phyloP scores from a whole-genome alignment of 1,140 invertebrate genomes.

The Battus philenor region DNA sequence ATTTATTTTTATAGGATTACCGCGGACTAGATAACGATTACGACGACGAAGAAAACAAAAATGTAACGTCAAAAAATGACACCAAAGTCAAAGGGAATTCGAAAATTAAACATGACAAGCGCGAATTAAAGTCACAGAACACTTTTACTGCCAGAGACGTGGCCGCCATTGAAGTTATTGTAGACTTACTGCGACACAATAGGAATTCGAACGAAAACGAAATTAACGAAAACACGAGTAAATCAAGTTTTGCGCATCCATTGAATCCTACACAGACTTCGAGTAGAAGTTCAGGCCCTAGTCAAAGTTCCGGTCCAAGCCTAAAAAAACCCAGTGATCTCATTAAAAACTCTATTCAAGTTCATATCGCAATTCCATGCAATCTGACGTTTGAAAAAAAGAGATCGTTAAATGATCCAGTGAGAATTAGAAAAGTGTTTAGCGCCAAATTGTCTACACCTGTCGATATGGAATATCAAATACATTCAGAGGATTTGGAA shows the following conservation, averaged over 20 bases:
- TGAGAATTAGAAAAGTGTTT: constrained; percentile 35
- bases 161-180: constrained; percentile 42
- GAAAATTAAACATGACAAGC: constrained; percentile 15
- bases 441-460: constrained; percentile 38
- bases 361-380: constrained; percentile 39
- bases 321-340: background rate
- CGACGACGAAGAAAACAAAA: constrained; percentile 1
- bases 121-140: constrained; percentile 19
- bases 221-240: constrained; percentile 1
- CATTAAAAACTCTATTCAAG: constrained; percentile 35
- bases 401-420: constrained; percentile 25
- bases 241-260: too few species aligned
- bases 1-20: constrained; percentile 8
- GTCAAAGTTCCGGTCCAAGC: background rate
- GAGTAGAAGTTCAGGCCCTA: too few species aligned
- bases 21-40: constrained; percentile 1
- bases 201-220: constrained; percentile 19
- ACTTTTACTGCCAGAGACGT: constrained; percentile 44
- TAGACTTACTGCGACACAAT: constrained; percentile 38
- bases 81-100: background rate
- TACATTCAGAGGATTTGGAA: constrained; percentile 29
- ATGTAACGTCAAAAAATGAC: background rate
- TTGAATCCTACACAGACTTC: too few species aligned
- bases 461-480: constrained; percentile 42
- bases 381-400: constrained; percentile 24